These are phyloP conservation scores for Melinopterus prodromus DNA, from an alignment of 2,888 invertebrate genomes.

Conservation along the genomic window DNA sequence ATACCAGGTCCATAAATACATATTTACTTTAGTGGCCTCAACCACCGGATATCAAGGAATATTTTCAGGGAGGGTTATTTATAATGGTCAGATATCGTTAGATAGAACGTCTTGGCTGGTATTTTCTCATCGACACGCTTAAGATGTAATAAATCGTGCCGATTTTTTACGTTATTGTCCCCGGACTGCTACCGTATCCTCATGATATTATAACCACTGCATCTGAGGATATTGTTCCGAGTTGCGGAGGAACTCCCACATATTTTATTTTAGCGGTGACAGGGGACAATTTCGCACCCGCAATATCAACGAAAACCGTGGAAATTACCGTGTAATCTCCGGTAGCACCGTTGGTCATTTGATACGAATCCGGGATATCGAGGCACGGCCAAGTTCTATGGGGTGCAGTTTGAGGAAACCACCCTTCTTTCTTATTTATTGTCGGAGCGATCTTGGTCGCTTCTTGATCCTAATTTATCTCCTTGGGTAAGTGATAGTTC, in stretches of 20 bases:
- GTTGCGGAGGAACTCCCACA: slow-evolving; percentile 13
- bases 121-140: slow-evolving; percentile 11
- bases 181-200: not conserved
- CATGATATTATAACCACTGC: not conserved
- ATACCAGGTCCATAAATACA: slow-evolving; percentile 9
- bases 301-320: not conserved
- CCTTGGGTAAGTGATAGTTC: too few relatives aligned
- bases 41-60: slow-evolving; percentile 16
- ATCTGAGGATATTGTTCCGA: not conserved
- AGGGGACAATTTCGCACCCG: not conserved
- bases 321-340: not conserved
- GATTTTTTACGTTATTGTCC: slow-evolving; percentile 15
- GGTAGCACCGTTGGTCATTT: too few relatives aligned
- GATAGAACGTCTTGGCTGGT: not conserved
- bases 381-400: too few relatives aligned
- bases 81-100: not conserved
- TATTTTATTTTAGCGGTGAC: slow-evolving; percentile 21
- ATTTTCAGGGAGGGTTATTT: slow-evolving; percentile 6
- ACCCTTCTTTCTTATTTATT: too few relatives aligned
- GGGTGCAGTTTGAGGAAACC: too few relatives aligned
- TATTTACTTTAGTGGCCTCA: not conserved
- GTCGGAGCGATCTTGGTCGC: too few relatives aligned
- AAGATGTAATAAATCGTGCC: slow-evolving; percentile 12
- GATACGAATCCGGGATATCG: too few relatives aligned
- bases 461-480: too few relatives aligned